These are phyloP conservation scores for Onychomys torridus DNA, from an alignment of 2,797 vertebrate species.

Conservation along the genomic window DNA sequence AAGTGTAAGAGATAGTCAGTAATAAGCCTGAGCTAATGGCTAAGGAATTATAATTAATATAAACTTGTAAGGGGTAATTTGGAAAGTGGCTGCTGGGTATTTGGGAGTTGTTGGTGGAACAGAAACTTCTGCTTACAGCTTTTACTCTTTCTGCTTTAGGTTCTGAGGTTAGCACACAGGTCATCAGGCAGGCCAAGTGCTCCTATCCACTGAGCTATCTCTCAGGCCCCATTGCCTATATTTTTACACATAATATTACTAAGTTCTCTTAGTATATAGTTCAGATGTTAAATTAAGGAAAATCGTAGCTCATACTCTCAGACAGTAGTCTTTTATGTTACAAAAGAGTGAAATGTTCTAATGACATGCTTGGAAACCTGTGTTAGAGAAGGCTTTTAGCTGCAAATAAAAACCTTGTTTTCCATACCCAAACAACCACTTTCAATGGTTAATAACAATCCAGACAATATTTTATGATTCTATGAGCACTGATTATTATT, in stretches of 20 bases:
- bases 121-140: too few relatives aligned
- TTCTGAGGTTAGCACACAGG: too few relatives aligned
- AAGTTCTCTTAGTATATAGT: not conserved
- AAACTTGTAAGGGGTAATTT: too few relatives aligned
- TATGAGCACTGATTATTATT: not conserved
- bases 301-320: not conserved
- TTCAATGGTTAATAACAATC: not conserved
- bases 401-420: not conserved
- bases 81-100: too few relatives aligned
- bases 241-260: not conserved
- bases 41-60: too few relatives aligned
- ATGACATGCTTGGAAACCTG: not conserved
- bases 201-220: not conserved
- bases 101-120: too few relatives aligned
- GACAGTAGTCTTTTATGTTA: not conserved
- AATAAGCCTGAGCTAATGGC: too few relatives aligned
- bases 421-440: not conserved
- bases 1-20: too few relatives aligned
- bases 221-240: not conserved
- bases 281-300: not conserved
- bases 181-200: not conserved
- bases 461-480: not conserved
- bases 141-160: too few relatives aligned
- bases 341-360: conserved; percentile 1
- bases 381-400: not conserved